These are phyloP conservation scores for Protonemura montana DNA, from an alignment of 2,888 invertebrate genomes.

Conservation along the genomic window DNA sequence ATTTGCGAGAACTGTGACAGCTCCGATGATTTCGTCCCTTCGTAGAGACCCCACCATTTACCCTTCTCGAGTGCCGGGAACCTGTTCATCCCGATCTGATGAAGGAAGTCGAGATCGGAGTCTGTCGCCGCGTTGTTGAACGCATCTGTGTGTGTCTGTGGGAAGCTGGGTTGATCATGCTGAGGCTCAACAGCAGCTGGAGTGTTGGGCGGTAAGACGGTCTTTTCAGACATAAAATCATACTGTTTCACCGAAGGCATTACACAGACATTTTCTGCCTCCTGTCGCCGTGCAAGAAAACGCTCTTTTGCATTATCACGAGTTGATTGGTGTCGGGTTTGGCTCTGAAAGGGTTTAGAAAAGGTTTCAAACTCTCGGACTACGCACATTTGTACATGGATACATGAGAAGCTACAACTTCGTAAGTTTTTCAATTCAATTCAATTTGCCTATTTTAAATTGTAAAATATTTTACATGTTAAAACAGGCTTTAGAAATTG, in stretches of 20 bases:
- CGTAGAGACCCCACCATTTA: neutral
- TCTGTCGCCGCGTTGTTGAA: neutral
- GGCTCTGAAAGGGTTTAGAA: too few relatives aligned
- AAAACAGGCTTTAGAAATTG: too few relatives aligned
- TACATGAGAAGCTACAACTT: too few relatives aligned
- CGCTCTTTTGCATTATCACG: neutral
- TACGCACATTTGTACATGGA: too few relatives aligned
- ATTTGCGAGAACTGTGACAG: neutral
- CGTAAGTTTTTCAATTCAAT: too few relatives aligned
- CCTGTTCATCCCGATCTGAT: neutral
- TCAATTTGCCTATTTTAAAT: too few relatives aligned
- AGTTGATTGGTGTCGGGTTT: neutral
- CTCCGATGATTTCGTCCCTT: neutral
- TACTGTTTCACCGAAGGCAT: too few relatives aligned
- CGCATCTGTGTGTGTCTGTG: neutral
- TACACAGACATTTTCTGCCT: neutral
- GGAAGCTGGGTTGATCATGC: neutral
- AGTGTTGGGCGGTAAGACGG: too few relatives aligned
- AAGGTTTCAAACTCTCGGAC: too few relatives aligned
- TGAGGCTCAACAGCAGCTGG: too few relatives aligned
- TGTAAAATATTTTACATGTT: too few relatives aligned
- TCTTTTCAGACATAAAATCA: too few relatives aligned
- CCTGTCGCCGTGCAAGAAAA: neutral
- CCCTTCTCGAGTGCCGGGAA: neutral
- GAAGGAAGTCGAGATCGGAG: neutral